Percentiles rank a stretch among this genome's conserved stretches.
phyloP scores from a whole-genome alignment of 2,888 invertebrate species.

The Rhyacophila evoluta region DNA sequence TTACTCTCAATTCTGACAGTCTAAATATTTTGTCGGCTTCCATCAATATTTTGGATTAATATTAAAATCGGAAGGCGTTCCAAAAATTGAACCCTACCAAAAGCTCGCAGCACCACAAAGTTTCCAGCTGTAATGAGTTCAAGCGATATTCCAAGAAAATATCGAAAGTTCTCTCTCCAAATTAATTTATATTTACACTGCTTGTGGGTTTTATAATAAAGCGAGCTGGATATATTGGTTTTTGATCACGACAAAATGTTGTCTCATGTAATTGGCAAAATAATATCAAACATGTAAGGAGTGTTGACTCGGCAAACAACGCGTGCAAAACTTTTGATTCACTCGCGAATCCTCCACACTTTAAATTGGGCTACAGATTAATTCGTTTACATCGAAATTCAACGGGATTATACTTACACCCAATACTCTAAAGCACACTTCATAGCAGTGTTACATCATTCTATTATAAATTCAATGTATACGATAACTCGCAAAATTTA shows the following conservation, averaged over 20 bases:
- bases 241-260: slow-evolving; percentile 54
- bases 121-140: slow-evolving; percentile 46
- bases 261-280: slow-evolving; percentile 53
- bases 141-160: slow-evolving; percentile 51
- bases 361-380: slow-evolving; percentile 24
- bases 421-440: too few species aligned
- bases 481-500: too few species aligned
- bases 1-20: too few species aligned
- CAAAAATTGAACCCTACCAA: slow-evolving; percentile 40
- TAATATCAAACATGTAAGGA: slow-evolving; percentile 48
- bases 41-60: slow-evolving; percentile 44
- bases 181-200: slow-evolving; percentile 54
- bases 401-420: slow-evolving; percentile 12
- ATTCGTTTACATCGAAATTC: slow-evolving; percentile 27
- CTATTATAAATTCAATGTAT: too few species aligned
- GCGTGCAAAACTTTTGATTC: slow-evolving; percentile 38
- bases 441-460: too few species aligned
- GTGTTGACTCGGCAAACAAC: slow-evolving; percentile 51
- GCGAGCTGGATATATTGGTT: slow-evolving; percentile 49
- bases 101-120: slow-evolving; percentile 26
- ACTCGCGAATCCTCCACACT: slow-evolving; percentile 3
- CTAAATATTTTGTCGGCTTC: not conserved
- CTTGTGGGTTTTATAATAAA: slow-evolving; percentile 49
- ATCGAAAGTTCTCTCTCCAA: slow-evolving; percentile 44
- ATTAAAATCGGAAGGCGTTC: slow-evolving; percentile 51